Base-by-base conservation (phyloP, 2,888 invertebrate genomes). In the Tipula helvola region DNA sequence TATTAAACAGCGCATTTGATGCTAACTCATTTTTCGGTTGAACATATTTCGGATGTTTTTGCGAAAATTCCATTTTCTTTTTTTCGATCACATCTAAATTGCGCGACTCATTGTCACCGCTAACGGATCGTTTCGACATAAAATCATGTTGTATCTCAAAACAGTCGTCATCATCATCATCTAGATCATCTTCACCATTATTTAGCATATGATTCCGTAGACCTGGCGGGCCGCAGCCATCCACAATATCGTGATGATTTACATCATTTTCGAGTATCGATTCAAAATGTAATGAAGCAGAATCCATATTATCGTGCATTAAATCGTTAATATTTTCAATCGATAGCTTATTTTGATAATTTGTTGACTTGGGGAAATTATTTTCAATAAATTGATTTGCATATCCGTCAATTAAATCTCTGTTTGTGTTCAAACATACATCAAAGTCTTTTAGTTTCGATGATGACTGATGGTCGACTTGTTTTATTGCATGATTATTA, bases 201-300 rank as follows among this genome's bases (percentile, higher is more conserved):
- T 42, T 42, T 16, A 42, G 18, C 7, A 8, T n/a, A 84, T 39
- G 84, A 71, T 18, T 71, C 10, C 71, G 71, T 28, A 71, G 4
- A 71, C 71, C 28, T 39, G 84, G n/a, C n/a, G n/a, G 41, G 41
- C 5, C 84, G 10, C 85, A 42, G 10, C 85, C 44, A 85, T 85
- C 85, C 5, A 85, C 42, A n/a, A 85, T 42, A 85, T 85, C 87
- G 16, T n/a, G 39, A 87, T 91, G 90, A 87, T 90, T 89, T 85
- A 90, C 89, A 86, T 91, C 90, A 10, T 90, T 90, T 87, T 92
- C 92, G 18, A 92, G 87, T 84, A 92, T 91, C 2, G 90, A 91
- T 88, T 92, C 92, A 86, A 92, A 92, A 86, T 91, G 91, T 86
- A 92, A 87, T 2, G 91, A 91, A 1, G 92, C 92, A 4, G 91